Evolutionary conservation across 2,888 invertebrate species (phyloP).

Genomic region (Spisula subtruncata): DNA sequence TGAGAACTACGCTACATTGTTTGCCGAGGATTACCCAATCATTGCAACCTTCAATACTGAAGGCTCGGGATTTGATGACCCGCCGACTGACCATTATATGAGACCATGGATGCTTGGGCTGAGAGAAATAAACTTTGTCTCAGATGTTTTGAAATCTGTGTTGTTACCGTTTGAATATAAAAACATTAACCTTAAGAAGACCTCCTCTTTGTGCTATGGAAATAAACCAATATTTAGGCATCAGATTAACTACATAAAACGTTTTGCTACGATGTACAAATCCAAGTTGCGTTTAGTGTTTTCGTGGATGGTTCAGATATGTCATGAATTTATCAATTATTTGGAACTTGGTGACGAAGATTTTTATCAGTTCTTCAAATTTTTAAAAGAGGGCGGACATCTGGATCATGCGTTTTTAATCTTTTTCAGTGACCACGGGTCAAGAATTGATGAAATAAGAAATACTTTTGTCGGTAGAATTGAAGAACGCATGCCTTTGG

Average conservation of each 20-base stretch:
- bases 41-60: constrained; percentile 70
- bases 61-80: constrained; percentile 66
- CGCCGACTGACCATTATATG: constrained; percentile 77
- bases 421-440: constrained; percentile 97
- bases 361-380: constrained; percentile 89
- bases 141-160: constrained; percentile 64
- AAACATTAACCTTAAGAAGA: constrained; percentile 68
- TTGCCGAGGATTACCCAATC: constrained; percentile 74
- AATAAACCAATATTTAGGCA: constrained; percentile 90
- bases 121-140: constrained; percentile 64
- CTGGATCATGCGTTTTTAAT: constrained; percentile 94
- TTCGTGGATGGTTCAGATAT: constrained; percentile 95
- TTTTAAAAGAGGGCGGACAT: constrained; percentile 90
- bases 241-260: constrained; percentile 87
- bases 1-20: constrained; percentile 70
- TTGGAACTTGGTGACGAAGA: constrained; percentile 93
- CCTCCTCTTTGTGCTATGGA: constrained; percentile 90
- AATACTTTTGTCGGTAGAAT: constrained; percentile 96
- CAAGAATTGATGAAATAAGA: constrained; percentile 93
- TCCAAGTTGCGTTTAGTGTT: constrained; percentile 93
- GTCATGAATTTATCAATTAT: constrained; percentile 95
- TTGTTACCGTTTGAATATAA: constrained; percentile 70
- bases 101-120: constrained; percentile 74
- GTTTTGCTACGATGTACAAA: constrained; percentile 90
- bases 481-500: constrained; percentile 96